These are phyloP conservation scores for Oenanthe oenanthe DNA, from an alignment of 2,113 vertebrate species.

Conservation along the genomic window DNA sequence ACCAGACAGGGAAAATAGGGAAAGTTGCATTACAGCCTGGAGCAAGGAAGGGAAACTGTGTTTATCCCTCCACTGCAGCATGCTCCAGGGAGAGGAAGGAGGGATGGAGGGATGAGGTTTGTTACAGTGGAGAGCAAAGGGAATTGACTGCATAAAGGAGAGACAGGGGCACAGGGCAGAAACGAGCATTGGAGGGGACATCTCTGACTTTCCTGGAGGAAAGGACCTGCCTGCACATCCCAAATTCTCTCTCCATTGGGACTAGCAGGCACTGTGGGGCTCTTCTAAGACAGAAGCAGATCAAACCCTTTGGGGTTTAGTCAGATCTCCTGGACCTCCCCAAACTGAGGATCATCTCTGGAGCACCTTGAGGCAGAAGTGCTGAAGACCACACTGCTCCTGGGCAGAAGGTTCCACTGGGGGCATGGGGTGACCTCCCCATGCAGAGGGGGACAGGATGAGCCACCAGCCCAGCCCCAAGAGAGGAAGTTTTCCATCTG, in stretches of 20 bases:
- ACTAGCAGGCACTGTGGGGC: not conserved
- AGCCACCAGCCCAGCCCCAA: rapidly evolving
- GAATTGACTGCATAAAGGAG: not conserved
- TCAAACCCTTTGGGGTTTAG: not conserved
- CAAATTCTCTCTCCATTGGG: not conserved
- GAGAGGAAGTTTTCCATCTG: not conserved
- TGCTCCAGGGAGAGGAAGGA: not conserved
- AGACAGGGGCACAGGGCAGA: not conserved
- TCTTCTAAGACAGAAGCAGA: not conserved
- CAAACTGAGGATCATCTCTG: rapidly evolving
- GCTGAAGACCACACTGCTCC: not conserved
- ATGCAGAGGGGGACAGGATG: not conserved
- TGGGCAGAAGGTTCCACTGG: not conserved
- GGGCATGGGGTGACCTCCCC: rapidly evolving
- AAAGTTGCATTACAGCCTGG: not conserved
- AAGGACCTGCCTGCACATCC: not conserved
- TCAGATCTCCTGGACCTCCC: not conserved
- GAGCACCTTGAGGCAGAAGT: not conserved
- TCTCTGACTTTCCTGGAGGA: not conserved
- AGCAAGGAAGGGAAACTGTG: not conserved
- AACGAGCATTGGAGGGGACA: not conserved
- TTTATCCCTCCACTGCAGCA: not conserved
- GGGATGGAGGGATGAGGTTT: not conserved
- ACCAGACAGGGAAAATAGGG: not conserved
- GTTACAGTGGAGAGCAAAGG: not conserved